phyloP scores from a whole-genome alignment of 2,888 invertebrate species.

The Trissoscelio sp. region DNA sequence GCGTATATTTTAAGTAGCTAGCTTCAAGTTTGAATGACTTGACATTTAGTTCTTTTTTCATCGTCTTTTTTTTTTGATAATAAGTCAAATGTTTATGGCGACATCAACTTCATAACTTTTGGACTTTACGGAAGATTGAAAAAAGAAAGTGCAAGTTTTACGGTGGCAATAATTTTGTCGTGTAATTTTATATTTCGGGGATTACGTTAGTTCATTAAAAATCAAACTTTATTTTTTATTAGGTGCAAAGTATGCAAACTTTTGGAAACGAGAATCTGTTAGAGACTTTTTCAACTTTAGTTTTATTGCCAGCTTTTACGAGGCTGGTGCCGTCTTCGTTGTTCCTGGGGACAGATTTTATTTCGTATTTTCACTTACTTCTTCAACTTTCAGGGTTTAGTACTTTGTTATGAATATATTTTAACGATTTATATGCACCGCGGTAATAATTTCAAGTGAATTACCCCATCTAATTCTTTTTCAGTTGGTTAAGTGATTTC shows the following conservation, averaged over 20 bases:
- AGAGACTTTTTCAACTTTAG: constrained; percentile 56
- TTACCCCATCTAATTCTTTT: no score
- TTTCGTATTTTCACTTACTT: constrained; percentile 57
- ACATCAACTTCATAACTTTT: not conserved
- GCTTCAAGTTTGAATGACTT: no score
- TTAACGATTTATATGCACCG: not conserved
- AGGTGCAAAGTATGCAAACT: constrained; percentile 61
- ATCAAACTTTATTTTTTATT: constrained; percentile 51
- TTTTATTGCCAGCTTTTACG: constrained; percentile 53
- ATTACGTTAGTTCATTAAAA: constrained; percentile 42
- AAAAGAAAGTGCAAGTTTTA: constrained; percentile 20
- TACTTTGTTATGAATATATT: constrained; percentile 8
- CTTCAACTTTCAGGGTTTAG: constrained; percentile 34
- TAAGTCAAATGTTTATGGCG: constrained; percentile 34
- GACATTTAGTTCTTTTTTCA: no score
- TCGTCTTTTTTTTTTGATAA: no score
- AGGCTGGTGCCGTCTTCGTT: constrained; percentile 34
- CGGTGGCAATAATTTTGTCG: constrained; percentile 5
- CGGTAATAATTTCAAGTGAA: no score
- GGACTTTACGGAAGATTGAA: not conserved
- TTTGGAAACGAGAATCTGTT: constrained; percentile 53
- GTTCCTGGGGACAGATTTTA: constrained; percentile 48
- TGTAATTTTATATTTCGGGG: constrained; percentile 16
- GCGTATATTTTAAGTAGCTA: no score
- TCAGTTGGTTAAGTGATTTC: no score